Conservation (phyloP, 2,113 vertebrate genomes). For the Dromiciops gliroides region DNA sequence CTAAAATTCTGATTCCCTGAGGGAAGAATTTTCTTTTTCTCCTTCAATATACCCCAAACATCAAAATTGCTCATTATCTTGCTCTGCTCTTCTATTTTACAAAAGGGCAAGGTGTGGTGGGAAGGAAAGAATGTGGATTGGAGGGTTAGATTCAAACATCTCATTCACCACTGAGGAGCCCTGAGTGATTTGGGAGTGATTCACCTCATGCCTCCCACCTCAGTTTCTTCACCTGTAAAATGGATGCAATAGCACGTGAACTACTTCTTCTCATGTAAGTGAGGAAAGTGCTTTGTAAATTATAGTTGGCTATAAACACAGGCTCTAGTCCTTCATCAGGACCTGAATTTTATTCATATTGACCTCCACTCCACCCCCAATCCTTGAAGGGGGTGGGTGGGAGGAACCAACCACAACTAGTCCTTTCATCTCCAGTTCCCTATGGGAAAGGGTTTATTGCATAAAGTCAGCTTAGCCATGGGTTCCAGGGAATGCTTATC, state of each 20-base stretch:
- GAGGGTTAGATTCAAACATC: not conserved
- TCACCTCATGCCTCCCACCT: not conserved
- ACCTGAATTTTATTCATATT: not conserved
- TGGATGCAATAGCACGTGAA: not conserved
- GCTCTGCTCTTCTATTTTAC: not conserved
- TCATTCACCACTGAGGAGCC: not conserved
- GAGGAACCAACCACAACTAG: not conserved
- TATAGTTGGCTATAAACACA: not conserved
- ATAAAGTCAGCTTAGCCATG: not conserved
- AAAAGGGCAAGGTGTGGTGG: not conserved
- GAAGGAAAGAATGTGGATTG: no score
- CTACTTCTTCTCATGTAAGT: not conserved
- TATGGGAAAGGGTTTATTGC: not conserved
- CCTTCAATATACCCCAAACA: not conserved
- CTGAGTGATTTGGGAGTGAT: not conserved
- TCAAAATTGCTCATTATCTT: not conserved
- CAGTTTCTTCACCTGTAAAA: not conserved
- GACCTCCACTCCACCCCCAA: not conserved
- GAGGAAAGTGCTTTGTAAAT: not conserved
- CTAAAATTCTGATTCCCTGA: not conserved
- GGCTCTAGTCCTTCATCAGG: not conserved
- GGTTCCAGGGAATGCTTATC: not conserved
- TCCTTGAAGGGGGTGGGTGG: not conserved
- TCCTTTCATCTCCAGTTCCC: not conserved
- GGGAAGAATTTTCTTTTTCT: not conserved